Evolutionary conservation across 2,113 vertebrate genomes (phyloP), one percentile per base, ranked within the genome.

Genomic region (Syrrhaptes paradoxus): DNA sequence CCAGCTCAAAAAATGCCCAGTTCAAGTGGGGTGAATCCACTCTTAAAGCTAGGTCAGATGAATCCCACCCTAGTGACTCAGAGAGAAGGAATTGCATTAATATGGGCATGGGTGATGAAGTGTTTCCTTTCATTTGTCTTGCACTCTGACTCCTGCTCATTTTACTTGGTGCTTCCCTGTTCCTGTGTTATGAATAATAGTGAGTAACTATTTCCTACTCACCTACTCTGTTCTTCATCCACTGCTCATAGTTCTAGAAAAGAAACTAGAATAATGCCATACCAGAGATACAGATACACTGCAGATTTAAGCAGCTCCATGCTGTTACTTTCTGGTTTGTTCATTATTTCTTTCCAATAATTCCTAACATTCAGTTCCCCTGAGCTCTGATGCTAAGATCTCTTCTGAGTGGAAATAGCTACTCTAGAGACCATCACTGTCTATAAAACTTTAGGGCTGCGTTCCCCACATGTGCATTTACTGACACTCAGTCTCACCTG

Each of bases 1-100:
- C 43, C 43, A 72, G 89, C 43, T 90, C 77, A 84, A 78, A 78
- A 65, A 34, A 17, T 75, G 57, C 34, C 83, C 79, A 72, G 65
- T 89, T 95, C 80, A 92, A 88, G 45, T 4, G 7, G 58, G 32
- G 70, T 90, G 90, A 94, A 58, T 16, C 48, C 61, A 61, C 76
- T 90, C 72, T n/a, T 12, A 28, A 19, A 63, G 57, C 25, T 48
- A 63, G 49, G 43, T 36, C 63, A 72, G 52, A 92, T 70, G 52
- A 90, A 95, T 92, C 91, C 95, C 96, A 95, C 94, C 89, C 94
- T 65, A 43, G 52, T 96, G 96, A 97, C 77, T 96, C 95, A 96
- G 94, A 84, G 65, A 93, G 68, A 59, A 95, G 28, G 86, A 97
- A 97, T 78, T 75, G 70, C 68, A 65, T 54, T 41, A 67, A 92